Base-by-base conservation (phyloP, 2,113 vertebrate species). In the Hydropotes inermis region DNA sequence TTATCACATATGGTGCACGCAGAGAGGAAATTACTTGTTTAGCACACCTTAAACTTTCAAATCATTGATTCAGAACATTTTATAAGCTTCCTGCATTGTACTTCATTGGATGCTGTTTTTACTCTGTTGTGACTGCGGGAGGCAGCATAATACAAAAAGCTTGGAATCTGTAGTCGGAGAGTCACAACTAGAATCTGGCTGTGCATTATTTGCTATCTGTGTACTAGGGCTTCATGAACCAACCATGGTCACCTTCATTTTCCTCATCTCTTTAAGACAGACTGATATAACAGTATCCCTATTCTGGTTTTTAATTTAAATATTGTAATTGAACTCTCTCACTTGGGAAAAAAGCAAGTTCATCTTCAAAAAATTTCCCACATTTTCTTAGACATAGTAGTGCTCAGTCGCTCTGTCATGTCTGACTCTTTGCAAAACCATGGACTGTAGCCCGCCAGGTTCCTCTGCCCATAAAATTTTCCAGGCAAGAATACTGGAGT, bases 81-180 rank as follows among this genome's bases (percentile, higher is more conserved):
- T 58, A 86, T 78, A 87, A 90, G n/a, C 21, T 9, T 47, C 61
- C 55, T 23, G 6, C 25, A 8, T 16, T 54, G 14, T 15, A 4
- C 15, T 39, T 17, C 28, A 23, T 64, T 33, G 2, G 67, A 16
- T 16, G 57, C 84, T 97, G 96, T 55, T 86, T 79, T 97, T 96
- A 70, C 96, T 86, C 83, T 84, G 12, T 43, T 76, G 1, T 21
- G 96, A 21, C 97, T 98, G 94, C 61, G 89, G 97, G 95, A 89
- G 96, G 98, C 98, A 98, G 97, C 95, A 94, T 79, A 52, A 57
- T 74, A 93, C 94, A 83, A 8, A 79, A 91, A 95, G n/a, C 70
- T 28, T 64, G 27, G 23, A 58, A 21, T 70, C 27, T 39, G 0
- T 10, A 61, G 11, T 90, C 19, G 1, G 58, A 79, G 8, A 45